Percentiles rank a stretch among this genome's conserved stretches.
Conservation (phyloP, 2,888 invertebrate species). For the Torymus auratus region DNA sequence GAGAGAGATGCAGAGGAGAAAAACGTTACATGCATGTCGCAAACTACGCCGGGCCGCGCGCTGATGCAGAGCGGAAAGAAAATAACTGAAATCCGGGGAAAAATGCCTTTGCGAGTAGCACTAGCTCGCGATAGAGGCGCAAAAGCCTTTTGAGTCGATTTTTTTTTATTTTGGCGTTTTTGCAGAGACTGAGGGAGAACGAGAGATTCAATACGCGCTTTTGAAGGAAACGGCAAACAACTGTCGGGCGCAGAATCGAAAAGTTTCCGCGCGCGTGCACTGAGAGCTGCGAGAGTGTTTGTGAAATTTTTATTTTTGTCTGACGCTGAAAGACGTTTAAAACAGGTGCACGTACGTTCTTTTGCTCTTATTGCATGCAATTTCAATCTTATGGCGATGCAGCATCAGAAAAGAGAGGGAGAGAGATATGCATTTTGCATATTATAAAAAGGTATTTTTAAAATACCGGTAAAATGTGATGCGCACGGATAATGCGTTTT, state of each 20-base stretch:
- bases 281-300: constrained; percentile 17
- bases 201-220: constrained; percentile 44
- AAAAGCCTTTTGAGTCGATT: constrained; percentile 40
- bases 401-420: neutral
- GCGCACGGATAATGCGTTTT: no score
- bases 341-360: neutral
- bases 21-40: constrained; percentile 56
- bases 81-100: constrained; percentile 46
- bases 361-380: neutral
- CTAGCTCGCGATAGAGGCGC: constrained; percentile 12
- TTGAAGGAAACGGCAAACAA: constrained; percentile 49
- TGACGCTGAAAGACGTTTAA: constrained; percentile 10
- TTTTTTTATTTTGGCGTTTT: neutral
- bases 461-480: no score
- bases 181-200: neutral
- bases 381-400: no score
- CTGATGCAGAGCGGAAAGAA: neutral
- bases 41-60: constrained; percentile 3
- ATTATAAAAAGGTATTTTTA: no score
- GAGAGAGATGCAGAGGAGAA: constrained; percentile 38
- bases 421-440: neutral
- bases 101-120: constrained; percentile 38
- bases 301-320: constrained; percentile 46
- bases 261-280: neutral
- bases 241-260: constrained; percentile 40